A percentile compares a stretch with the other conserved stretches of the same genome.
phyloP scores from a whole-genome alignment of 2,113 vertebrate genomes.

The Charina bottae region DNA sequence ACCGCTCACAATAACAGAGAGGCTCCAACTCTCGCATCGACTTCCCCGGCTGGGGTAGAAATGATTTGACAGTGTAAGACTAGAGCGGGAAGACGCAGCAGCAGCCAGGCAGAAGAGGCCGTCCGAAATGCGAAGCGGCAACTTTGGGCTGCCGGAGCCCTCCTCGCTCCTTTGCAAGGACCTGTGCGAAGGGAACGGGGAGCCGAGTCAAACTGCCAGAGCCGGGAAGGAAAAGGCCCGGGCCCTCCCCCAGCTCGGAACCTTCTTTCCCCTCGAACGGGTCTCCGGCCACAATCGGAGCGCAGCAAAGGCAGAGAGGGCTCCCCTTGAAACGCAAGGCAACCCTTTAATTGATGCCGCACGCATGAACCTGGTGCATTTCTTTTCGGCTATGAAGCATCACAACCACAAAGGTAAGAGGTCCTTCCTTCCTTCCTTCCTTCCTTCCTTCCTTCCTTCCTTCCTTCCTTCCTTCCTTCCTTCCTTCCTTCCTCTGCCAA shows the following conservation, averaged over 20 bases:
- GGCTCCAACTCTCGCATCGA: too few relatives aligned
- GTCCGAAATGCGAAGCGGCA: not conserved
- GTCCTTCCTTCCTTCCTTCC: constrained; percentile 1
- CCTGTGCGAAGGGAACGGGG: not conserved
- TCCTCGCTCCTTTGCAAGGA: not conserved
- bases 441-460: constrained; percentile 25
- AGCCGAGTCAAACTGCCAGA: not conserved
- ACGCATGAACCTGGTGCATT: not conserved
- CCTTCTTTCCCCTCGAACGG: not conserved
- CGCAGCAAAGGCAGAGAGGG: not conserved
- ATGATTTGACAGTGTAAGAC: not conserved
- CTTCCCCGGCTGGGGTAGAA: not conserved
- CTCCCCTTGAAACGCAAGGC: not conserved
- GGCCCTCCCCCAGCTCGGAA: not conserved
- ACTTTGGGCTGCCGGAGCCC: not conserved
- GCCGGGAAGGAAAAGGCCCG: not conserved
- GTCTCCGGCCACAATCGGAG: not conserved
- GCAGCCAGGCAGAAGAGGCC: not conserved
- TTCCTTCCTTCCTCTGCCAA: not conserved
- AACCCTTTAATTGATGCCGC: not conserved
- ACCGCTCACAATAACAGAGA: too few relatives aligned
- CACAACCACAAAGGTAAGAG: not conserved
- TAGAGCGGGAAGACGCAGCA: too few relatives aligned
- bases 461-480: constrained; percentile 35
- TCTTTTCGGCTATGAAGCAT: not conserved